phyloP scores from a whole-genome alignment of 1,140 invertebrate genomes.

The Colletes gigas region DNA sequence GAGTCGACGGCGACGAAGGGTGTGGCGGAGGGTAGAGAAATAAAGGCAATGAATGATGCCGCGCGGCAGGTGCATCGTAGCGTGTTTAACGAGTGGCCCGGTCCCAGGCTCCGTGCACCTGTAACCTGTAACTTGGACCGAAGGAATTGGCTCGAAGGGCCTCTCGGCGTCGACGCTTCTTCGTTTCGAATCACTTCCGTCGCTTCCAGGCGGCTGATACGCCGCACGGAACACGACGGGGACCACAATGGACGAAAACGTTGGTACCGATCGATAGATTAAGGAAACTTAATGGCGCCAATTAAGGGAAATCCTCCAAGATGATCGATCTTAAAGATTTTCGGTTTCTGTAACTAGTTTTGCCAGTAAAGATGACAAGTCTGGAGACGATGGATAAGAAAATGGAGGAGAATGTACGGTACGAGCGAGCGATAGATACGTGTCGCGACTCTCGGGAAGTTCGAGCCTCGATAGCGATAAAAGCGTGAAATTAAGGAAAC shows the following conservation, averaged over 20 bases:
- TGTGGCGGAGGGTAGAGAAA: constrained; percentile 48
- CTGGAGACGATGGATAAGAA: background rate
- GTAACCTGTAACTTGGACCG: constrained; percentile 57
- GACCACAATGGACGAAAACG: too few relatives aligned
- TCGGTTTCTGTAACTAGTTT: too few relatives aligned
- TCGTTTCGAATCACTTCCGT: background rate
- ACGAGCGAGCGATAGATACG: too few relatives aligned
- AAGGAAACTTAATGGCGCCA: too few relatives aligned
- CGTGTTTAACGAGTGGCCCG: constrained; percentile 69
- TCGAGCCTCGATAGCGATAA: too few relatives aligned
- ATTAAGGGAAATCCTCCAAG: too few relatives aligned
- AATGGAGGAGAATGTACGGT: too few relatives aligned
- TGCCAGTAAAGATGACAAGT: too few relatives aligned
- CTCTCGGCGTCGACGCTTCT: constrained; percentile 9
- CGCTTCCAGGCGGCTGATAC: background rate
- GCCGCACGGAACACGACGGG: too few relatives aligned
- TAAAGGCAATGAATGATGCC: constrained; percentile 72
- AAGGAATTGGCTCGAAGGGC: constrained; percentile 46
- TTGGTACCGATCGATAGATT: too few relatives aligned
- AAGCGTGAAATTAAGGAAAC: background rate
- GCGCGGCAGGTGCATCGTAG: constrained; percentile 68
- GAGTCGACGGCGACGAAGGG: constrained; percentile 9
- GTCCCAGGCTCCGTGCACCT: constrained; percentile 69
- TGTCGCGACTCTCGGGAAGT: background rate
- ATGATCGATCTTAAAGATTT: too few relatives aligned